A percentile compares a stretch with the other conserved stretches of the same genome.
Evolutionary conservation across 2,797 vertebrate species (phyloP).

Genomic region (Melanotaenia pygmaea): DNA sequence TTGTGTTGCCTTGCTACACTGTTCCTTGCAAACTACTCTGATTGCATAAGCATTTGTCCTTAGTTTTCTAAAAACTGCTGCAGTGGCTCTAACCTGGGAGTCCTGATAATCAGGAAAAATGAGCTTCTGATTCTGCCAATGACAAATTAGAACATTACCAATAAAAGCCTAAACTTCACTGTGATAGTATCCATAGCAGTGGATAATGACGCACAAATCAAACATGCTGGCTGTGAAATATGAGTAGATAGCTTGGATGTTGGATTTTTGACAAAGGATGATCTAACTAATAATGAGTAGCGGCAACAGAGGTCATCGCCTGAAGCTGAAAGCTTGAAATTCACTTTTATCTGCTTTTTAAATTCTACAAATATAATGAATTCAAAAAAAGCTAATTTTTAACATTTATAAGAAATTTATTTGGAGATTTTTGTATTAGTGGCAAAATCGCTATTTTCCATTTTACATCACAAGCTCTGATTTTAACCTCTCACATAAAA

Average conservation of each 20-base stretch:
- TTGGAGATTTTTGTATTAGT: background rate
- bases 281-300: background rate
- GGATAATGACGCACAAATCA: background rate
- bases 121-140: background rate
- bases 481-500: constrained; percentile 4
- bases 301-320: background rate
- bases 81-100: background rate
- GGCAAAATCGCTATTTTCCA: background rate
- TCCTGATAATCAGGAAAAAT: background rate
- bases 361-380: background rate
- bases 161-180: background rate
- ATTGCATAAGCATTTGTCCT: constrained; percentile 7
- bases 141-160: background rate
- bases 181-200: background rate
- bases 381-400: background rate
- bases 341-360: background rate
- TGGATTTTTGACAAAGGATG: background rate
- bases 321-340: background rate
- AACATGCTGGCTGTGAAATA: background rate
- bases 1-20: background rate
- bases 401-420: background rate
- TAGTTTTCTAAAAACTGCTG: constrained; percentile 9
- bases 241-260: background rate
- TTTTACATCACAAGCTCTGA: background rate
- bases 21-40: constrained; percentile 8